Base-by-base conservation (phyloP, 2,113 vertebrate species). In the Lophochroa leadbeateri region DNA sequence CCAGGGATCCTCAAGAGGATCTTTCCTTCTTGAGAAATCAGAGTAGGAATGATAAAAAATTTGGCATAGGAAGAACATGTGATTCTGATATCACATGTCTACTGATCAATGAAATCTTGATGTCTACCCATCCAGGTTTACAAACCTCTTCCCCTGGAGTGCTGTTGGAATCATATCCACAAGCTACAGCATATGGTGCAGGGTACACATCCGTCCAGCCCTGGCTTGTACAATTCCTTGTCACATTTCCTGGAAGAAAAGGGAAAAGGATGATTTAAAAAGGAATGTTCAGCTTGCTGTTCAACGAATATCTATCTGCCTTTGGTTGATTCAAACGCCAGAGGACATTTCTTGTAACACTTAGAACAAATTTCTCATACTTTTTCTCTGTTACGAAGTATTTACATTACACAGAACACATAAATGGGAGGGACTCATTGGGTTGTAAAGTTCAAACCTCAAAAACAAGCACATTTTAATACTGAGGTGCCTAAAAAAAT, bases 161-260 rank as follows among this genome's bases (percentile, higher is more conserved):
- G 89, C 94, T 89, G 91, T 98, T 99, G 85, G 98, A 92, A 82
- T 99, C 98, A 46, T 98, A 98, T 28, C 98, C 99, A 92, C 99
- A 99, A 95, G 98, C 99, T 8, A 97, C 1, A 0, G 96, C 11
- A 1, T 99, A 99, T 2, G 98, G 97, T 3, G 98, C 95, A 4
- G 98, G 98, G 79, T 98, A 98, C 96, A 99, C 98, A 6, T 98
- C 97, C 0, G 98, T 98, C 99, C 99, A 99, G 88, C 99, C 99
- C 11, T 98, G 95, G 7, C 92, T 97, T 0, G 99, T 99, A 78
- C 99, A 99, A 88, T 96, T 99, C 94, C 99, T 99, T 87, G 98
- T 99, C 94, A 99, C 98, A 6, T 99, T 99, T 64, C 98, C 99
- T 99, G 93, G 35, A 72, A 81, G 25, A 58, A 92, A 94, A 84